Percentiles rank a stretch among this genome's conserved stretches.
Conservation (phyloP, 2,113 vertebrate genomes). For the Zapornia atra region DNA sequence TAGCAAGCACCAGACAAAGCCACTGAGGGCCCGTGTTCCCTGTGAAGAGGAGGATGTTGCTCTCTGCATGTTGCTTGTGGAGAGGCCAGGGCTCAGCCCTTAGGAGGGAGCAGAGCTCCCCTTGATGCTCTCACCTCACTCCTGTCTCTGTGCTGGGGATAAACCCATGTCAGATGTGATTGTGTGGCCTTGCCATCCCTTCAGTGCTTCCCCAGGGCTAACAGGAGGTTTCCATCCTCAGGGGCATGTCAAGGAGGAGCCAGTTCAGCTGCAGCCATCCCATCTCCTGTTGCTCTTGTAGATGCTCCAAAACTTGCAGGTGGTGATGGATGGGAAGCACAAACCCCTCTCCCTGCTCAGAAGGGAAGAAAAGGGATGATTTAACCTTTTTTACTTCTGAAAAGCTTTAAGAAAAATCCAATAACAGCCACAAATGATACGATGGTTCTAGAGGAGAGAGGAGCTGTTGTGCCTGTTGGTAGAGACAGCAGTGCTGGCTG, state of each 20-base stretch:
- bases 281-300: neutral
- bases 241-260: neutral
- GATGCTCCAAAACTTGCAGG: neutral
- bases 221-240: neutral
- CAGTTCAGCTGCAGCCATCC: neutral
- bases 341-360: neutral
- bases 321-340: neutral
- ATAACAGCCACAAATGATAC: constrained; percentile 6
- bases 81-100: neutral
- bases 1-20: constrained; percentile 24
- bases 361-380: neutral
- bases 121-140: neutral
- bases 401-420: neutral
- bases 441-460: neutral
- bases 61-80: neutral
- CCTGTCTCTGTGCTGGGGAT: neutral
- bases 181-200: neutral
- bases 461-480: neutral
- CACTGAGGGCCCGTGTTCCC: constrained; percentile 12
- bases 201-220: neutral
- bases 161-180: neutral
- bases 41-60: constrained; percentile 37
- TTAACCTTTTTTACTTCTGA: constrained; percentile 24
- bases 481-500: neutral
- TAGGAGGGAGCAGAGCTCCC: neutral